These are phyloP conservation scores for Strigamia crassipes DNA, from an alignment of 2,888 invertebrate genomes.

Conservation along the genomic window DNA sequence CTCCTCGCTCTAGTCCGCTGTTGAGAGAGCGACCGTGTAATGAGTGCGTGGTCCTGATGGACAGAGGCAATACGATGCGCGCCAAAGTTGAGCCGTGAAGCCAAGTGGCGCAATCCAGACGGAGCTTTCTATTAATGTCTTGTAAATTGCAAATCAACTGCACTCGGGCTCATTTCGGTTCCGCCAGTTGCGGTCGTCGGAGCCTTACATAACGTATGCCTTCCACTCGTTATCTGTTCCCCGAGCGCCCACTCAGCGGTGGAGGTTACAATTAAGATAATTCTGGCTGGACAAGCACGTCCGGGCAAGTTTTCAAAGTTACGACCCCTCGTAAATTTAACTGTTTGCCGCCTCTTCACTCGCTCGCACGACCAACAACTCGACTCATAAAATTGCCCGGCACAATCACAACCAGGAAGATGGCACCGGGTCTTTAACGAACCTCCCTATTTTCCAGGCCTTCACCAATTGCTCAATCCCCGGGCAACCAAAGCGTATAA, in stretches of 20 bases:
- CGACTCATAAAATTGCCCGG: slow-evolving; percentile 28
- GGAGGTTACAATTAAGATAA: slow-evolving; percentile 42
- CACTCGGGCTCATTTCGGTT: slow-evolving; percentile 21
- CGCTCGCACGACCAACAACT: slow-evolving; percentile 18
- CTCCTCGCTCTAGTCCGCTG: background rate
- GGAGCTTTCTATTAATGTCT: slow-evolving; percentile 40
- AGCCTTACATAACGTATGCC: slow-evolving; percentile 33
- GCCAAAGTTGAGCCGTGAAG: background rate
- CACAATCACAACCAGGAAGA: slow-evolving; percentile 22
- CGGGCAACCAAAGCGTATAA: slow-evolving; percentile 1
- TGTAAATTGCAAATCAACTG: slow-evolving; percentile 38
- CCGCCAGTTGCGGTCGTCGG: slow-evolving; percentile 34
- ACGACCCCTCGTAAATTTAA: slow-evolving; percentile 42
- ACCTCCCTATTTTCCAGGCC: background rate
- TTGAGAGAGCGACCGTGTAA: background rate
- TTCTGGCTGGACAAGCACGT: slow-evolving; percentile 39
- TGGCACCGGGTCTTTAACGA: slow-evolving; percentile 33
- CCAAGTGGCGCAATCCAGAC: background rate
- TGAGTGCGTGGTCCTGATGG: background rate
- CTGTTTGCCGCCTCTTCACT: slow-evolving; percentile 26
- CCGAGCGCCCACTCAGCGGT: slow-evolving; percentile 42
- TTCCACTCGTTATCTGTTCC: slow-evolving; percentile 31
- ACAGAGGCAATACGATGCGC: slow-evolving; percentile 8
- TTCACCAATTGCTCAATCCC: slow-evolving; percentile 33
- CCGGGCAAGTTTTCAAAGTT: slow-evolving; percentile 42